Evolutionary conservation across 2,797 vertebrate species (phyloP), one percentile per base, ranked within the genome.

Genomic region (Octomys mimax): DNA sequence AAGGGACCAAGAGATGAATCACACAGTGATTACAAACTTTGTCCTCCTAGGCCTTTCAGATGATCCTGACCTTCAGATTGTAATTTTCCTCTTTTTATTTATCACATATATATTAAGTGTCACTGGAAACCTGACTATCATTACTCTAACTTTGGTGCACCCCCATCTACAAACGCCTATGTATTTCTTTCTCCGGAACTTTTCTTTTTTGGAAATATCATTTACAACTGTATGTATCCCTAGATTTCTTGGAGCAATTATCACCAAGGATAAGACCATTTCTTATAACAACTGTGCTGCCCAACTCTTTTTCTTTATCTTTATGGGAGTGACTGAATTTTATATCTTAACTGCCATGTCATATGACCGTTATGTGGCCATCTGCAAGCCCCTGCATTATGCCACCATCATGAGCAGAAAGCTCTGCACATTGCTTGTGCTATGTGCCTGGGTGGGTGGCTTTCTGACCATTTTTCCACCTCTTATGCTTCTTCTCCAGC

Each of bases 371-470:
- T 97, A 97, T 8, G 85, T 97, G 22, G 96, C 98, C 70, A 97
- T 98, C 66, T 98, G 98, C 95, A 97, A 96, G 24, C 97, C 97
- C 4, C 96, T 98, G 14, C 95, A 94, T 42, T 98, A 98, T 36
- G 79, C 80, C 0, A 42, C 66, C 71, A 96, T 97, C 42, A 98
- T 97, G 96, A 98, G 33, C 84, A 97, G 49, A 36, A 96, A 89
- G 3, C 42, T 96, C 39, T 98, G 97, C 87, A 62, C 83, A 4
- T 26, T 95, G 21, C 91, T 97, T 33, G 92, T 97, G 39, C 3
- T 96, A 12, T 95, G 95, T 1, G 96, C 96, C 0, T 96, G 97
- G 92, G 9, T 96, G 3, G n/a, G 82, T 1, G 92, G 93, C 1
- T 97, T 98, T 57, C 61, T 98, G 3, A 92, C 97, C 2, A 71